Evolutionary conservation across 1,140 invertebrate species (phyloP), one percentile per base, ranked within the genome.

Genomic region (Procambarus virginalis): DNA sequence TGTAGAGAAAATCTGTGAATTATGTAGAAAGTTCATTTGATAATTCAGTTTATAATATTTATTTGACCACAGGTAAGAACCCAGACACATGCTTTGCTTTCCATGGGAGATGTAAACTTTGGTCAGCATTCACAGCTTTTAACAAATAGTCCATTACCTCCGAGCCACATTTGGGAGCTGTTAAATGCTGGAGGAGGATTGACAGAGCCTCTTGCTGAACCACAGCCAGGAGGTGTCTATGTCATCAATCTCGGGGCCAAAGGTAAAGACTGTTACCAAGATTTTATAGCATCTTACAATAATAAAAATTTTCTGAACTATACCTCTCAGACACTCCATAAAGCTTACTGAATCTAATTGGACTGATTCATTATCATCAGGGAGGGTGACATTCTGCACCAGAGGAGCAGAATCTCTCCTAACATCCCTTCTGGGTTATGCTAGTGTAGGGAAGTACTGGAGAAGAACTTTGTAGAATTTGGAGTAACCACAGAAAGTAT

Each of bases 51-150:
- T 20, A 17, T 64, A 64, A 3, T 64, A 3, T 64, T 70, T 70
- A 6, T 22, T 70, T 22, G n/a, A 46, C 46, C 46, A 14, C 86
- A 88, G 86, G 51, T 88, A 2, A 76, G 86, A 8, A 73, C 86
- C 17, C 60, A 51, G 20, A 88, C 86, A n/a, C 86, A 88, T 20
- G 75, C 78, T 58, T 58, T 88, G 20, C 64, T 88, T 45, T 88
- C 86, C 6, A 55, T 58, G 78, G 80, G 68, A 8, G 86, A 88
- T 51, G 86, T 88, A 70, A 82, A 88, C 51, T 88, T 82, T 82
- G 86, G 86, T 17, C 86, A 88, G 51, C 78, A 88, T 49, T 88
- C 86, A 49, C 86, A 88, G 79, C 77, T 88, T 48, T 34, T 88
- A 34, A 88, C 86, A 12, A 88, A 88, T 76, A 88, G 86, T 22